Evolutionary conservation across 2,797 vertebrate species (phyloP).

Genomic region (Megalops cyprinoides): DNA sequence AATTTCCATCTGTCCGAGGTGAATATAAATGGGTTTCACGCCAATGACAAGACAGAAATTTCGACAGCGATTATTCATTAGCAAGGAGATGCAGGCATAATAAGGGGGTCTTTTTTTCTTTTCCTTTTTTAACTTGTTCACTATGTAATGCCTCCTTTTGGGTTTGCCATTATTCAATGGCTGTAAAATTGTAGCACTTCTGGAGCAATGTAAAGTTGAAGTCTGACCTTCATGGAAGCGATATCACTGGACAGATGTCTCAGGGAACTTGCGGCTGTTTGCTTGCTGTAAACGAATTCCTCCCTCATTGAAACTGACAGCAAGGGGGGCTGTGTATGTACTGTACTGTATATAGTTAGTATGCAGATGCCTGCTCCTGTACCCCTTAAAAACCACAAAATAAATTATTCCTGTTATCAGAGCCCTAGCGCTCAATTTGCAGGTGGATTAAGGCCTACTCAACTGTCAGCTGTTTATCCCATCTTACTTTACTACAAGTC

Average conservation of each 20-base stretch:
- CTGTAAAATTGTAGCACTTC: background rate
- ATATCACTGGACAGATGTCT: background rate
- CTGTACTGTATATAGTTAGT: conserved; percentile 13
- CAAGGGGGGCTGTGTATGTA: background rate
- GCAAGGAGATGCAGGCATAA: background rate
- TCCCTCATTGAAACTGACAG: conserved; percentile 6
- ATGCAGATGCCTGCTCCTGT: background rate
- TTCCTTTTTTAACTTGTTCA: background rate
- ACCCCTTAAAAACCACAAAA: background rate
- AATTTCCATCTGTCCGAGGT: conserved; percentile 1
- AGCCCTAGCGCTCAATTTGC: background rate
- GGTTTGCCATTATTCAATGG: background rate
- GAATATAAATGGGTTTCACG: background rate
- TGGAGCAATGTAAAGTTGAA: background rate
- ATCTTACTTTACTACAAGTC: too few species aligned
- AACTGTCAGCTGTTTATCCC: background rate
- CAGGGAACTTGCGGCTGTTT: background rate
- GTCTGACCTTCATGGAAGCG: conserved; percentile 17
- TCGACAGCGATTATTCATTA: background rate
- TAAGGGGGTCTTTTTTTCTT: background rate
- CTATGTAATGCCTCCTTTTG: background rate
- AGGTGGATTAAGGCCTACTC: background rate
- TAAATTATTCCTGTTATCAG: conserved; percentile 8
- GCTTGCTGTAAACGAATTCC: background rate
- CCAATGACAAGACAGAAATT: background rate